phyloP scores from a whole-genome alignment of 2,888 invertebrate genomes.

The Ferrisia virgata region DNA sequence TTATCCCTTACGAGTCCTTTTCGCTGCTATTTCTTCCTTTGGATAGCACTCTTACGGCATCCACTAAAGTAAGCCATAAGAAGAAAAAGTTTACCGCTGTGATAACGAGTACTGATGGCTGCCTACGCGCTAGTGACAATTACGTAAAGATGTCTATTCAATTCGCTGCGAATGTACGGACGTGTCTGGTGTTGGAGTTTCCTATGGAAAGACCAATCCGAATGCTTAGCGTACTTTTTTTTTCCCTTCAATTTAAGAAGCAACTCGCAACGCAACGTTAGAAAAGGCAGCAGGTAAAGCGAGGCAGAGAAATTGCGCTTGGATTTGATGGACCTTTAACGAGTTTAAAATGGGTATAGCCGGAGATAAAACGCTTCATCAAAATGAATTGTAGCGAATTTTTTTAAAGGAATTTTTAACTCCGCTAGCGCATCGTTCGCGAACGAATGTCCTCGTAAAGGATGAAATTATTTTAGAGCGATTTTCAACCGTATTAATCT shows the following conservation, averaged over 20 bases:
- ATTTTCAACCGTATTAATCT: background rate
- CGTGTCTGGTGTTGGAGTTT: background rate
- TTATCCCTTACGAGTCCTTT: background rate
- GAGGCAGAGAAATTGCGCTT: background rate
- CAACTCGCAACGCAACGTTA: too few relatives aligned
- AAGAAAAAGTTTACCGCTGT: slow-evolving; percentile 1
- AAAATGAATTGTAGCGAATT: background rate
- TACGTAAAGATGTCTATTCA: slow-evolving; percentile 14
- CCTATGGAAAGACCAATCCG: background rate
- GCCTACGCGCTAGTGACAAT: background rate
- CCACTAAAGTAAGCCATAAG: background rate
- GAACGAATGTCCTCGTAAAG: background rate
- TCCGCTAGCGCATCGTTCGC: background rate
- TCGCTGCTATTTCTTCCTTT: too few relatives aligned
- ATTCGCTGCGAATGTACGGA: background rate
- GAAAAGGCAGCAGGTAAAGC: background rate
- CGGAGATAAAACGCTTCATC: slow-evolving; percentile 7
- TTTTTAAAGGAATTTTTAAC: background rate
- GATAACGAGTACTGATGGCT: slow-evolving; percentile 2
- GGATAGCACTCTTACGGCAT: background rate
- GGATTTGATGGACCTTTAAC: slow-evolving; percentile 17
- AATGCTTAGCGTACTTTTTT: background rate
- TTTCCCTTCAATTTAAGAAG: background rate
- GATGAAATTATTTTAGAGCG: background rate
- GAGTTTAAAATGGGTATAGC: slow-evolving; percentile 14